Evolutionary conservation across 2,113 vertebrate species (phyloP).

Genomic region (Ptilorrhoa leucosticta): DNA sequence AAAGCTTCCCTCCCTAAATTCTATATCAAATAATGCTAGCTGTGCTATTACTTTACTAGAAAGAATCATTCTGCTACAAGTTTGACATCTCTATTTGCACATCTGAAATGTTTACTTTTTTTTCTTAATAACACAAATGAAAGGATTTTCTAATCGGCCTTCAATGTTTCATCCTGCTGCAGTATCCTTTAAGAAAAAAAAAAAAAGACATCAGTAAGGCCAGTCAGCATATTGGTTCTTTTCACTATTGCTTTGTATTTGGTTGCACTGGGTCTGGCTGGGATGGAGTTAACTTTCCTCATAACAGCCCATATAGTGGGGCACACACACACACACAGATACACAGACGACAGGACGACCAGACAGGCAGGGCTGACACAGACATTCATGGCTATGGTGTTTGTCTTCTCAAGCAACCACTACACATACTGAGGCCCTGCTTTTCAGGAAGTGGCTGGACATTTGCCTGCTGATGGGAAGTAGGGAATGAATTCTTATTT

Average conservation of each 20-base stretch:
- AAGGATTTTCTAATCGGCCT: background rate
- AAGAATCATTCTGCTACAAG: background rate
- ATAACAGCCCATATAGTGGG: background rate
- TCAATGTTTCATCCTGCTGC: background rate
- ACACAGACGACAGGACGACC: background rate
- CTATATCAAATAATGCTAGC: background rate
- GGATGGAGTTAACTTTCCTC: background rate
- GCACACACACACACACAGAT: background rate
- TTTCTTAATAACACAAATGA: background rate
- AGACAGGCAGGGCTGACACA: background rate
- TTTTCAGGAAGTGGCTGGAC: background rate
- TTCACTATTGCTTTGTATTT: background rate
- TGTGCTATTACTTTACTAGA: background rate
- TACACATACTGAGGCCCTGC: background rate
- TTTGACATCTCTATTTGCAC: background rate
- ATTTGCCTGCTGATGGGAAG: background rate
- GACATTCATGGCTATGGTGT: background rate
- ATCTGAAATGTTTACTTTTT: background rate
- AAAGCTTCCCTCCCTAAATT: background rate
- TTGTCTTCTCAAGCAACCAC: background rate
- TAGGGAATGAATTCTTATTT: background rate
- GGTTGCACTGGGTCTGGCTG: background rate
- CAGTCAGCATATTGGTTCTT: background rate
- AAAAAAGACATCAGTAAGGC: background rate
- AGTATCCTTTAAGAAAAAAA: background rate